Percentiles rank a stretch among this genome's conserved stretches.
phyloP scores from a whole-genome alignment of 2,113 vertebrate species.

The Psephotus haematonotus region DNA sequence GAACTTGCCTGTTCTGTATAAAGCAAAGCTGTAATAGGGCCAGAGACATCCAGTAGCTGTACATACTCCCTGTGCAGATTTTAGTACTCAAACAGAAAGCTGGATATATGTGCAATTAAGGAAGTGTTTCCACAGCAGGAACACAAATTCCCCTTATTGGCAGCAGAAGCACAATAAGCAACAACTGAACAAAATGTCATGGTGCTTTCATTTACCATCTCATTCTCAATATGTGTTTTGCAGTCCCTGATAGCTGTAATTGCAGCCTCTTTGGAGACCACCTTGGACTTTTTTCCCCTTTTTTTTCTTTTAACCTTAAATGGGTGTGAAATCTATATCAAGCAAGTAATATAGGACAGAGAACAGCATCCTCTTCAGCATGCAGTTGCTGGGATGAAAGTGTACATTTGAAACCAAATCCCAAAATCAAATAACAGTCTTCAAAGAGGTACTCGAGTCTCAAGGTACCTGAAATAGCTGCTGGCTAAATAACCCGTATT shows the following conservation, averaged over 20 bases:
- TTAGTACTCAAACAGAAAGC: slow-evolving; percentile 38
- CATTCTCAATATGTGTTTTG: slow-evolving; percentile 22
- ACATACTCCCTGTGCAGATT: neutral
- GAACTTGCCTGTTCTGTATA: neutral
- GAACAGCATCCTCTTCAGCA: neutral
- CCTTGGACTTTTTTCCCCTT: neutral
- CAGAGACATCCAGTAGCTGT: neutral
- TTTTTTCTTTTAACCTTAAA: neutral
- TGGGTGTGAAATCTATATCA: neutral
- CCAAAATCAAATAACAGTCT: neutral
- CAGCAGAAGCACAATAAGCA: slow-evolving; percentile 42
- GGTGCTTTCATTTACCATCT: slow-evolving; percentile 19
- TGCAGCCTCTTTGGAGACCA: slow-evolving; percentile 15
- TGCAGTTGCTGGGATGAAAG: neutral
- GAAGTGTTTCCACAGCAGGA: slow-evolving; percentile 54
- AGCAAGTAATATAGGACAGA: neutral
- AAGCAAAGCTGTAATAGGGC: neutral
- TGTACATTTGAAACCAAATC: neutral
- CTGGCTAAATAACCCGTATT: neutral
- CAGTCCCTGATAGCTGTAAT: slow-evolving; percentile 11
- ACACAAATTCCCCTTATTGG: slow-evolving; percentile 55
- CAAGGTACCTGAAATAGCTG: neutral
- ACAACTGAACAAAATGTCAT: slow-evolving; percentile 27
- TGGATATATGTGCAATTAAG: slow-evolving; percentile 61
- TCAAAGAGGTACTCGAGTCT: neutral